phyloP scores from a whole-genome alignment of 2,888 invertebrate genomes.

The Ormyrus labotus region DNA sequence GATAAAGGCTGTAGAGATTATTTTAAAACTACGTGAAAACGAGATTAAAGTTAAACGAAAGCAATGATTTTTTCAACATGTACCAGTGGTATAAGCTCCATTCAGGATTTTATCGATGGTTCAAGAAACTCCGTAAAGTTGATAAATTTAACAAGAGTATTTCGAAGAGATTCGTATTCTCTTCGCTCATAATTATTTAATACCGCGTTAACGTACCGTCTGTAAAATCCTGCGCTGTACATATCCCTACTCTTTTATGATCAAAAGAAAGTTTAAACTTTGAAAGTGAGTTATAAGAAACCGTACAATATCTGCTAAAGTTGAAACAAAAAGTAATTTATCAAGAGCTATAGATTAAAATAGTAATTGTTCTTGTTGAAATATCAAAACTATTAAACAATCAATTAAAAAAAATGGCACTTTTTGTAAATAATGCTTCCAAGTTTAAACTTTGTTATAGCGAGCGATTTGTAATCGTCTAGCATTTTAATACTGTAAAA shows the following conservation, averaged over 20 bases:
- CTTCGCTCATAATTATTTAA: constrained; percentile 44
- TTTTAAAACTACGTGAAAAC: constrained; percentile 24
- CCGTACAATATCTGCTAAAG: constrained; percentile 35
- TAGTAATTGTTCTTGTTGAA: constrained; percentile 37
- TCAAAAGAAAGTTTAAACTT: constrained; percentile 55
- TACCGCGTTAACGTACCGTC: constrained; percentile 49
- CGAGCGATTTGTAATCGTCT: constrained; percentile 63
- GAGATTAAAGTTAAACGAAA: constrained; percentile 20
- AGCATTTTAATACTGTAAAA: constrained; percentile 62
- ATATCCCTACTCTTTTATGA: constrained; percentile 51
- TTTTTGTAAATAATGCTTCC: constrained; percentile 64
- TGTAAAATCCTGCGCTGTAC: constrained; percentile 56
- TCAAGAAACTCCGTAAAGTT: constrained; percentile 39
- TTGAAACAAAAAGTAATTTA: constrained; percentile 37
- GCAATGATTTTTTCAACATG: constrained; percentile 29
- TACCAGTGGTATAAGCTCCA: constrained; percentile 9
- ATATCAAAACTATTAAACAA: constrained; percentile 50
- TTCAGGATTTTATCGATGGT: constrained; percentile 54
- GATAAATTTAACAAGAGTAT: constrained; percentile 22
- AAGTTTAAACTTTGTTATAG: constrained; percentile 63
- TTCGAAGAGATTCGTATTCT: constrained; percentile 30
- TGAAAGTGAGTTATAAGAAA: constrained; percentile 46
- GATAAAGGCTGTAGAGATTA: constrained; percentile 19
- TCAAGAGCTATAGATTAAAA: constrained; percentile 28
- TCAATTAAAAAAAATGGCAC: constrained; percentile 55